These are phyloP conservation scores for Nymphalis c-album DNA, from an alignment of 2,888 invertebrate genomes.

Conservation along the genomic window DNA sequence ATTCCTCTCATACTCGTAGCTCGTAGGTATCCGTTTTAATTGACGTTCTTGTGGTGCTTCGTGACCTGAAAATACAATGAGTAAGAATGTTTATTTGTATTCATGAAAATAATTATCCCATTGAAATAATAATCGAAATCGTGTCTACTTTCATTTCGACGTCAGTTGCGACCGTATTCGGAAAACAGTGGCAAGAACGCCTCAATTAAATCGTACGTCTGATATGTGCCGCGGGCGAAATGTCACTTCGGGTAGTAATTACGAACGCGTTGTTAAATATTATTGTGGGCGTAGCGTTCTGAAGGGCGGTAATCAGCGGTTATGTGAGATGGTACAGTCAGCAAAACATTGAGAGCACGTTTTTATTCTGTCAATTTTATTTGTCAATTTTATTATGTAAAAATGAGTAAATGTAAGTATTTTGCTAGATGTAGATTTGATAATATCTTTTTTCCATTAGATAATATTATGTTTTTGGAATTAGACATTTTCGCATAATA, in stretches of 20 bases:
- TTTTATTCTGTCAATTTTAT: not conserved
- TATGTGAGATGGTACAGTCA: conserved; percentile 34
- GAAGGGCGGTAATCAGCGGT: conserved; percentile 52
- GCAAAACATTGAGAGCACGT: not conserved
- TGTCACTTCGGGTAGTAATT: conserved; percentile 51
- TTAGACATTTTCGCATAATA: no score
- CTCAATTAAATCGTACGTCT: conserved; percentile 43
- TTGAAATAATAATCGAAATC: conserved; percentile 8
- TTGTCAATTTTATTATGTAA: not conserved
- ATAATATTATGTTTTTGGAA: no score
- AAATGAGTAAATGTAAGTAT: no score
- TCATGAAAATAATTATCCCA: conserved; percentile 11
- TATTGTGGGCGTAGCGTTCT: conserved; percentile 44
- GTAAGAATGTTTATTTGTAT: not conserved
- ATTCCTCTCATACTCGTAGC: no score
- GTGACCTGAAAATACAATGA: conserved; percentile 4
- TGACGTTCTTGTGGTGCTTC: not conserved
- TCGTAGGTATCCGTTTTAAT: no score
- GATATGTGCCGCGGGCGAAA: conserved; percentile 44
- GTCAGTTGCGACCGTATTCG: conserved; percentile 27
- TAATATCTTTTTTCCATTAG: no score
- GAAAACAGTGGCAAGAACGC: conserved; percentile 38
- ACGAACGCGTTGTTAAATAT: conserved; percentile 45
- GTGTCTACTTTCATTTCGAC: conserved; percentile 27
- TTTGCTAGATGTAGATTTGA: no score